These are phyloP conservation scores for Nothocercus julius DNA, from an alignment of 2,113 vertebrate species.

Conservation along the genomic window DNA sequence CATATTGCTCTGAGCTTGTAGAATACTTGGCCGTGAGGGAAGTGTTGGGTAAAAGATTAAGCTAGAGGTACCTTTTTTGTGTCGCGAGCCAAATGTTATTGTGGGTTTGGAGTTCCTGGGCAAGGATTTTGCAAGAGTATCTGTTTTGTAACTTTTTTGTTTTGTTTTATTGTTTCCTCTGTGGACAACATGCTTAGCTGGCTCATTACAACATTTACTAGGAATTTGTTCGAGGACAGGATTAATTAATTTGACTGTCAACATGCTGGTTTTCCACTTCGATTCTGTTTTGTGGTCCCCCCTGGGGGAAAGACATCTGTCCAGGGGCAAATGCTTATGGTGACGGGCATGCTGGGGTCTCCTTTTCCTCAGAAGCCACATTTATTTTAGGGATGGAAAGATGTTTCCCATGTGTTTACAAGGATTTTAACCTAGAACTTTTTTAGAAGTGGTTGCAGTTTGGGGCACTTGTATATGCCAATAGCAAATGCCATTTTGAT, in stretches of 20 bases:
- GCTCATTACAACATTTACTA: slow-evolving; percentile 37
- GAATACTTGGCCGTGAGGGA: not conserved
- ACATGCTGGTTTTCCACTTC: not conserved
- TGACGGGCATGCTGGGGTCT: not conserved
- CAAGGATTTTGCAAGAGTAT: slow-evolving; percentile 18
- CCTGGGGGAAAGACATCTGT: not conserved
- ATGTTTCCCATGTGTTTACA: not conserved
- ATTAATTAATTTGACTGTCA: slow-evolving; percentile 15
- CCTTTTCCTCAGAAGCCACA: not conserved
- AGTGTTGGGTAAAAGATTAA: not conserved
- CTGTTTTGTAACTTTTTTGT: slow-evolving; percentile 4
- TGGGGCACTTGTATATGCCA: not conserved
- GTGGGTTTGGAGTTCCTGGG: not conserved
- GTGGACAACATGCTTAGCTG: slow-evolving; percentile 14
- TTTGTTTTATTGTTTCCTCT: not conserved
- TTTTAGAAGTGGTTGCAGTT: not conserved
- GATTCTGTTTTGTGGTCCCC: not conserved
- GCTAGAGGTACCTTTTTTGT: not conserved
- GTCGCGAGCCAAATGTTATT: not conserved
- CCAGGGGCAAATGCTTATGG: not conserved
- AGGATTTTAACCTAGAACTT: not conserved
- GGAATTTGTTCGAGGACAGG: slow-evolving; percentile 39
- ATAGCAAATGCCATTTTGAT: not conserved
- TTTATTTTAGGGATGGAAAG: not conserved
- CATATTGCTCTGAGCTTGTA: not conserved